These are phyloP conservation scores for Poicephalus gulielmi DNA, from an alignment of 2,113 vertebrate species.

Conservation along the genomic window DNA sequence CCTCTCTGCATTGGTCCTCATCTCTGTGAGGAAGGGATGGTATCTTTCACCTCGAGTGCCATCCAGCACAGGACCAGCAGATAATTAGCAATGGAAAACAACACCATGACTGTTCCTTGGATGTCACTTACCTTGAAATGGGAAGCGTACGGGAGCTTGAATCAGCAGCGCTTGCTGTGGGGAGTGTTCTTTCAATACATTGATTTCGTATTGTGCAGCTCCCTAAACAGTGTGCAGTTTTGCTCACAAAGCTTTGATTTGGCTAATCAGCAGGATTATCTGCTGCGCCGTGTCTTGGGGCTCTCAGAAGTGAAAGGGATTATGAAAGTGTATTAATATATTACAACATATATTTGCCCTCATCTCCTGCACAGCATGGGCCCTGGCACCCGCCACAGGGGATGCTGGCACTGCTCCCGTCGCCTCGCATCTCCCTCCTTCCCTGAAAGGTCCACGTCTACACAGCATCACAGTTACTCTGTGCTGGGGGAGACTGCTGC, in stretches of 20 bases:
- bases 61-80: not conserved
- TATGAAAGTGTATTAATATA: conserved; percentile 1
- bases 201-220: not conserved
- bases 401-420: not conserved
- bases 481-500: not conserved
- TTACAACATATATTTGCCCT: conserved; percentile 2
- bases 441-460: not conserved
- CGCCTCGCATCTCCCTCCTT: not conserved
- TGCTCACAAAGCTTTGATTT: conserved; percentile 38
- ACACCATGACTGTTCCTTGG: not conserved
- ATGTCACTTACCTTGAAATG: not conserved
- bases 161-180: not conserved
- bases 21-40: not conserved
- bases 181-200: not conserved
- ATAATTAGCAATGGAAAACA: conserved; percentile 8
- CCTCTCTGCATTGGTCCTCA: not conserved
- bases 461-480: accelerated
- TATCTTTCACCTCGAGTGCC: not conserved
- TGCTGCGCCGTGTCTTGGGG: not conserved
- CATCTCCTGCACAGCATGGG: not conserved
- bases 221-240: not conserved
- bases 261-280: conserved; percentile 35
- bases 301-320: conserved; percentile 31
- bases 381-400: not conserved
- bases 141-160: not conserved